These are phyloP conservation scores for Dioctria linearis DNA, from an alignment of 2,888 invertebrate species.

Conservation along the genomic window DNA sequence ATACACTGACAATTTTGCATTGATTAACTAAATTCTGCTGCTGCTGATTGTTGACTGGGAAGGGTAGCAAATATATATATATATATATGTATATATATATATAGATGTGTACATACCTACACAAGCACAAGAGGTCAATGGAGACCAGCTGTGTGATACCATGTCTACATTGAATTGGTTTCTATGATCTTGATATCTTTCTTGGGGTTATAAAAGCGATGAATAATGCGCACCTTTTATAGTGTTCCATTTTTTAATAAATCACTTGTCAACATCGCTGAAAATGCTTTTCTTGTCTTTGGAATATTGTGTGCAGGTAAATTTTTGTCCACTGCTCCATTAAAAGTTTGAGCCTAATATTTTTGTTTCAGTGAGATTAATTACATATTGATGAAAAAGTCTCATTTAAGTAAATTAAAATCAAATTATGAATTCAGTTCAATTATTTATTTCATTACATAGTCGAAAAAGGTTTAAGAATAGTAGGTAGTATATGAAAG, in stretches of 20 bases:
- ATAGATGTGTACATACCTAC: not conserved
- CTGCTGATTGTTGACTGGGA: not conserved
- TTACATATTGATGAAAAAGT: too few relatives aligned
- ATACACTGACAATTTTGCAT: conserved; percentile 17
- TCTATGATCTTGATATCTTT: conserved; percentile 29
- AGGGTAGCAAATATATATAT: conserved; percentile 10
- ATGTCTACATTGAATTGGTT: not conserved
- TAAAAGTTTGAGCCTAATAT: too few relatives aligned
- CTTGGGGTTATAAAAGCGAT: conserved; percentile 5
- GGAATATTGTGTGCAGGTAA: too few relatives aligned
- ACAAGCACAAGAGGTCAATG: conserved; percentile 21
- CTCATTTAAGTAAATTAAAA: too few relatives aligned
- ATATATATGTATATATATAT: not conserved
- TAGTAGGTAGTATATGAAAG: too few relatives aligned
- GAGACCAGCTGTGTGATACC: conserved; percentile 28
- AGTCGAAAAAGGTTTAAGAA: too few relatives aligned
- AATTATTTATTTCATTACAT: too few relatives aligned
- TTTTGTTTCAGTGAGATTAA: too few relatives aligned
- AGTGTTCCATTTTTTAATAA: conserved; percentile 6
- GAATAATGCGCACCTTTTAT: not conserved
- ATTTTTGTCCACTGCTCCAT: too few relatives aligned
- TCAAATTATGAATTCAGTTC: too few relatives aligned
- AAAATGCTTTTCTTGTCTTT: not conserved
- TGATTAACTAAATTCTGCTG: conserved; percentile 21
- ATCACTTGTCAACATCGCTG: not conserved